Evolutionary conservation across 1,140 invertebrate genomes (phyloP), one percentile per base, ranked within the genome.

Genomic region (Cylas formicarius): DNA sequence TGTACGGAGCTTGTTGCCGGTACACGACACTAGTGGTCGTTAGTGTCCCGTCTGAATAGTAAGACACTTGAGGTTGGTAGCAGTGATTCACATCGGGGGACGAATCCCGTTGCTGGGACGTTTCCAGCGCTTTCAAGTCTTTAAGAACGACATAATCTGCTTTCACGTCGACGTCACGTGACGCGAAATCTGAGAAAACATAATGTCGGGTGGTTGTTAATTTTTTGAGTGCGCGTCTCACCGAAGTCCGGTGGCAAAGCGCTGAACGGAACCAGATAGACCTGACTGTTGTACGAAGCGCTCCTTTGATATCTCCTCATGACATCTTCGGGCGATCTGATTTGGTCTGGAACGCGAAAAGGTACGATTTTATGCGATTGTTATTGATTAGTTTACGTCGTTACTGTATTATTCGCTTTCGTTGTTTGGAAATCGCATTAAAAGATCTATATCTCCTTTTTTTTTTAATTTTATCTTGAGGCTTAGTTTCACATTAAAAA

Each of bases 171-270:
- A 48, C 46, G 14, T 48, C 46, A 21, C 46, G 42, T 23, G 46
- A 48, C 13, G 46, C 27, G 32, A 36, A 48, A 48, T 48, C 46
- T 48, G 20, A 18, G 43, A 42, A 24, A 33, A 32, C 23, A 46
- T 4, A 20, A 35, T 8, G 18, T 8, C 33, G 23, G 19, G 33
- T 35, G 33, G 23, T 35, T 35, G 9, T 20, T 20, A 20, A 17
- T 13, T 17, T 35, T 20, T 20, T 35, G 19, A 35, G 17, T 33
- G 13, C 8, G 13, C 8, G 33, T 33, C 8, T 35, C 17, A 48
- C 46, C 46, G 43, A 48, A 48, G 26, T 48, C 20, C n/a, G 38
- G 32, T 28, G 46, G 46, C 36, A 48, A 40, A n/a, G 26, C 46
- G n/a, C 13, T 7, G 26, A 48, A 48, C 3, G 46, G 46, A n/a